Evolutionary conservation across 2,113 vertebrate genomes (phyloP), one percentile per base, ranked within the genome.

Genomic region (Pardalotus punctatus): DNA sequence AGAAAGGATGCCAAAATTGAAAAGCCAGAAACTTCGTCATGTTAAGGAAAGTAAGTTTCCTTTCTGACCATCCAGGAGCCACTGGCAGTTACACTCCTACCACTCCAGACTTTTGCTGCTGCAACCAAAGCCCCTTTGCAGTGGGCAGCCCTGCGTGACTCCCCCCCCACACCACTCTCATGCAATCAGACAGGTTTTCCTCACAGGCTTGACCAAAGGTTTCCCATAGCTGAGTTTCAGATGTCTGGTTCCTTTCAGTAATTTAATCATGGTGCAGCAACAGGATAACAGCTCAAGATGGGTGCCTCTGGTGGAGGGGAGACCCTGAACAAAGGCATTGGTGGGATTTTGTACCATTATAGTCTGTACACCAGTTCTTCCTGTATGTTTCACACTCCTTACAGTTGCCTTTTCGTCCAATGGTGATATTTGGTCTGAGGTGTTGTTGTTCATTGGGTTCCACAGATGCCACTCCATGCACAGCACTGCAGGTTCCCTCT

Each of bases 231-330:
- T 25, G 25, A 62, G 16, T 48, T 48, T 62, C 29, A 8, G 29
- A 18, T 5, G 24, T 48, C 20, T 54, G 57, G 21, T 35, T 79
- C 40, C 15, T 48, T 71, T 42, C 48, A 25, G 42, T 42, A 18
- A 56, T 64, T 56, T 62, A 31, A 62, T 47, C 7, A 21, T 40
- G 19, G 24, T 70, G 43, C 36, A 77, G 21, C 61, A 76, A 33
- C 27, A 36, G 9, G 17, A 27, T 67, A 71, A 71, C 40, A 56
- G 40, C 28, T 38, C 11, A 45, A 47, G 48, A 48, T 64, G n/a
- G 38, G 21, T 72, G 45, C 17, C 56, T 29, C 5, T 1, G 6
- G 35, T 5, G 0, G 9, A 22, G 20, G 3, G 9, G 20, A 25
- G 20, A 53, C 13, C 21, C 8, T 53, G 47, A 53, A 43, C 47